Conservation (phyloP, 2,113 vertebrate species). For the Gnathonemus echidnorhynchus region DNA sequence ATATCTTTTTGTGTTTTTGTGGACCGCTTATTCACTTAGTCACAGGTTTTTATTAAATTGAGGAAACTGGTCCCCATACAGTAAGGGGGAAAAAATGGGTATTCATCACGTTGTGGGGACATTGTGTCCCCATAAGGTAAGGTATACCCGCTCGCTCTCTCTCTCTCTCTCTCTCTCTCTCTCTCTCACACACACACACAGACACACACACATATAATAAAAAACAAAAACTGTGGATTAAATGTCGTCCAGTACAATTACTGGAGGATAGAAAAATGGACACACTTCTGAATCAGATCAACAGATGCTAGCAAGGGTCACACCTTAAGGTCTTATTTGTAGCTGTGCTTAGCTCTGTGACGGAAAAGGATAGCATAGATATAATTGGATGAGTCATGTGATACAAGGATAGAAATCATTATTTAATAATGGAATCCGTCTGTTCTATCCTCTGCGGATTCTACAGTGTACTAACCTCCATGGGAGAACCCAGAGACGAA, state of each 20-base stretch:
- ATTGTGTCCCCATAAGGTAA: no score
- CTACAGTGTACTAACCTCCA: constrained; percentile 23
- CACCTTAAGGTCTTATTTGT: background rate
- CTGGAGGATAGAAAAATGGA: background rate
- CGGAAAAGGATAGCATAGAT: background rate
- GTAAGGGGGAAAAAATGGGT: no score
- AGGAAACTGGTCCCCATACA: no score
- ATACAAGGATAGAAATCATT: background rate
- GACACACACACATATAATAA: background rate
- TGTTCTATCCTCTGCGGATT: background rate
- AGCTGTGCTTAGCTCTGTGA: background rate
- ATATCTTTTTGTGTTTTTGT: no score
- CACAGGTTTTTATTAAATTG: no score
- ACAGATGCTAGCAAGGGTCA: background rate
- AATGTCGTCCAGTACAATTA: background rate
- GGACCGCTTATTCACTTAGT: no score
- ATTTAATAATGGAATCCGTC: constrained; percentile 1
- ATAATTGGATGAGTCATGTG: constrained; percentile 1
- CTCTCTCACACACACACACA: no score
- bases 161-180: no score
- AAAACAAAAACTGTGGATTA: background rate
- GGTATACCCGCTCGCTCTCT: no score
- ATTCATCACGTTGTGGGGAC: no score
- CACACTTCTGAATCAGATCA: background rate
- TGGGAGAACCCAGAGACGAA: constrained; percentile 22